Evolutionary conservation across 2,888 invertebrate species (phyloP).

Genomic region (Mamestra brassicae): DNA sequence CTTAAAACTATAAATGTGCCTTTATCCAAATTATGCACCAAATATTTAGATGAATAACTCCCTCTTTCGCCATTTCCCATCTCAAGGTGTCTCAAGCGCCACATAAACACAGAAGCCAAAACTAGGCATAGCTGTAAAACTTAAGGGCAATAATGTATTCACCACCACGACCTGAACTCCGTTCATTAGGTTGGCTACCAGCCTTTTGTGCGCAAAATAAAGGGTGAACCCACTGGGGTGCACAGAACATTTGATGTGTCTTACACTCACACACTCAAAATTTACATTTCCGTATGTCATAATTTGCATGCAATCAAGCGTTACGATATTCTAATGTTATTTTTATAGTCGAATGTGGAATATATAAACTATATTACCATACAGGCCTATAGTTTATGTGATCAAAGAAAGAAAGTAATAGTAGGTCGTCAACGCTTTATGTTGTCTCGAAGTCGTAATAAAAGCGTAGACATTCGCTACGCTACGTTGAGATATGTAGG

Average conservation of each 20-base stretch:
- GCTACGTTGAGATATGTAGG: conserved; percentile 20
- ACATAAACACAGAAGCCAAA: conserved; percentile 52
- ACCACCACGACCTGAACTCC: conserved; percentile 77
- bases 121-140: conserved; percentile 64
- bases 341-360: conserved; percentile 45
- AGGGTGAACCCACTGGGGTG: conserved; percentile 79
- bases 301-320: conserved; percentile 84
- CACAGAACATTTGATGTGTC: conserved; percentile 67
- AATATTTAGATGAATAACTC: conserved; percentile 33
- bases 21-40: neutral
- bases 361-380: conserved; percentile 23
- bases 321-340: conserved; percentile 67
- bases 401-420: conserved; percentile 53
- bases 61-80: conserved; percentile 25
- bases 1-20: neutral
- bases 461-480: conserved; percentile 35
- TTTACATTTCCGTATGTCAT: conserved; percentile 79
- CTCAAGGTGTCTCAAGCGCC: conserved; percentile 37
- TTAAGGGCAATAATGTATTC: conserved; percentile 78
- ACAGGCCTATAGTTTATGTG: conserved; percentile 49
- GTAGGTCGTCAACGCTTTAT: conserved; percentile 40
- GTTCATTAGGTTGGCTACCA: conserved; percentile 80
- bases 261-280: conserved; percentile 76
- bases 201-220: conserved; percentile 81
- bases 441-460: conserved; percentile 45